Evolutionary conservation across 2,797 vertebrate genomes (phyloP).

Genomic region (Alca torda): DNA sequence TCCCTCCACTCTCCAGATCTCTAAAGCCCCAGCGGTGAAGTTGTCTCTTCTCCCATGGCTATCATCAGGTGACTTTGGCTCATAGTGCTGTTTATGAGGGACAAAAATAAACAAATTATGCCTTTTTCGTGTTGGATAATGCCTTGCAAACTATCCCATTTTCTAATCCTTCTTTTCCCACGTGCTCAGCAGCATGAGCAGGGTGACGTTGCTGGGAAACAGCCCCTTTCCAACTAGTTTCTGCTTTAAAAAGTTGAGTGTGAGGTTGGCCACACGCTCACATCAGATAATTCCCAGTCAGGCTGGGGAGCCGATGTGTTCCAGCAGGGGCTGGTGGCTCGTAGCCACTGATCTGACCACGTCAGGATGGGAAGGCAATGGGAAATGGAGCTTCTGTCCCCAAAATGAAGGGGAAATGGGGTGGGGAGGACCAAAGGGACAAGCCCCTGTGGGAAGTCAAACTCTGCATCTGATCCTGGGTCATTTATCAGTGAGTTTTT

Average conservation of each 20-base stretch:
- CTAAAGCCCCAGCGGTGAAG: background rate
- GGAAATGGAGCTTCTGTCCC: background rate
- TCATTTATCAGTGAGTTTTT: background rate
- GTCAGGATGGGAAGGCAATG: accelerated
- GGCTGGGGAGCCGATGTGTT: accelerated
- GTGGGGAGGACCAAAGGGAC: background rate
- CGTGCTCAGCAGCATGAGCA: accelerated
- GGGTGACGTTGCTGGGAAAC: background rate
- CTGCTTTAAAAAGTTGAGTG: background rate
- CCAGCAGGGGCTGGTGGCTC: accelerated
- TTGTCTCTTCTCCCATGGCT: background rate
- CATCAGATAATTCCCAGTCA: background rate
- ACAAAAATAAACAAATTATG: background rate
- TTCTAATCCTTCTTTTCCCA: background rate
- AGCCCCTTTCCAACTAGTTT: background rate
- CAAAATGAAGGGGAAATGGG: background rate
- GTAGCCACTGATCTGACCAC: accelerated
- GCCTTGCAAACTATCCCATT: background rate
- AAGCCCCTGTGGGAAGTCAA: background rate
- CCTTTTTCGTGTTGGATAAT: background rate
- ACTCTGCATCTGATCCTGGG: background rate
- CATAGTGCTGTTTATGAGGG: accelerated
- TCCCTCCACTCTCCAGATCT: background rate
- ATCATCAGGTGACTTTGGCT: background rate
- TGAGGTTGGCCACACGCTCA: accelerated